Evolutionary conservation across 1,140 invertebrate genomes (phyloP), one percentile per base, ranked within the genome.

Genomic region (Hyposmocoma kahamanoa): DNA sequence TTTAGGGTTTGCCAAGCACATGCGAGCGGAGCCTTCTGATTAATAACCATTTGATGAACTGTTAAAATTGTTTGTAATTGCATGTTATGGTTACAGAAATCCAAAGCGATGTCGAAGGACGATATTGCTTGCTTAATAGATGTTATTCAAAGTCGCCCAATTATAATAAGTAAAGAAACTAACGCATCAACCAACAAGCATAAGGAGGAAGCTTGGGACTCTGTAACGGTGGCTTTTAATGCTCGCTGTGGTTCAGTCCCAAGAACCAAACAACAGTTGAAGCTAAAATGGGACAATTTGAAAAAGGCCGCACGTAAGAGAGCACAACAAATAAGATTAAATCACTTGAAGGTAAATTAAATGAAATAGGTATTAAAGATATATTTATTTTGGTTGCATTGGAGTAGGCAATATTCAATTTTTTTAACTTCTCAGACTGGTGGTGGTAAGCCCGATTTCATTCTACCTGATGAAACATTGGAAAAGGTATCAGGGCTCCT

Each of bases 281-380:
- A 42, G 18, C 13, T 56, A 19, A 56, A 56, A 51, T 56, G 54
- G 48, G 54, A 56, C n/a, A 56, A 56, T 22, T 28, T 56, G 17
- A 56, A 56, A 30, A 56, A 50, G 22, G 13, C 36, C 11, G 47
- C 52, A 20, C 52, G 42, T 15, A 54, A 49, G 42, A 17, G 45
- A 21, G 32, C 24, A 8, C 17, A 34, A 13, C 45, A 45, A 9
- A 52, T 42, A 15, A 44, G 32, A 39, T 45, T 15, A n/a, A 39
- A 19, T 34, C 32, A 8, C 9, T 42, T 28, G 21, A 51, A 26
- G 30, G 42, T 46, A 45, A 28, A 6, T 28, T 28, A 28, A 6
- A 28, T 28, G 6, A 28, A 28, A 6, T 28, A 28, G 11, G 24
- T 28, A 28, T 11, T 28, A 28, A 28, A 6, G 6, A 6, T 28